These are phyloP conservation scores for Acanthopagrus latus DNA, from an alignment of 2,797 vertebrate species.

Conservation along the genomic window DNA sequence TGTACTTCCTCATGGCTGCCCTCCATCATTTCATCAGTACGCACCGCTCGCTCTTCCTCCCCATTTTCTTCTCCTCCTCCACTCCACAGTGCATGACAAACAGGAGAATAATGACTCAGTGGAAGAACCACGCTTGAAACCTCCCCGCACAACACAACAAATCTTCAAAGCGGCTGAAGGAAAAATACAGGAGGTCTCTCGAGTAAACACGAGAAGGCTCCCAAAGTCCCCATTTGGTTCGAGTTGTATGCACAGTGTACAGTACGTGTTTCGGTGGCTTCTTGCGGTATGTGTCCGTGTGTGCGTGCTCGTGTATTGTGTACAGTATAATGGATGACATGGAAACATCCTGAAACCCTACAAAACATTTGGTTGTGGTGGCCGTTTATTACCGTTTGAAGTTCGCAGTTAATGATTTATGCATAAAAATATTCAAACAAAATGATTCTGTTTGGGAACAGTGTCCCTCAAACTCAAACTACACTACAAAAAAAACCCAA, in stretches of 20 bases:
- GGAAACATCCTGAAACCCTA: constrained; percentile 75
- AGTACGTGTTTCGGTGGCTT: constrained; percentile 52
- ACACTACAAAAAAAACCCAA: constrained; percentile 11
- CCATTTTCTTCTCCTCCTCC: constrained; percentile 20
- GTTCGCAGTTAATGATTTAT: constrained; percentile 78
- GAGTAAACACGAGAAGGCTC: constrained; percentile 72
- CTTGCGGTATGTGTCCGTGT: constrained; percentile 40
- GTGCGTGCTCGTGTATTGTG: constrained; percentile 49
- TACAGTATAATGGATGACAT: constrained; percentile 67
- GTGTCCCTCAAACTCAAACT: constrained; percentile 65
- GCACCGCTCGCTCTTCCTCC: constrained; percentile 2
- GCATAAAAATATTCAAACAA: constrained; percentile 76
- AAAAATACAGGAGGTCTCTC: constrained; percentile 71
- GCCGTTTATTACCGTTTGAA: constrained; percentile 75
- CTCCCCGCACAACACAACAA: constrained; percentile 63
- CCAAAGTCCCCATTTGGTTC: constrained; percentile 74
- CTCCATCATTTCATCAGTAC: constrained; percentile 6
- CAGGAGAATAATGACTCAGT: constrained; percentile 67
- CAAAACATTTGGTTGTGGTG: constrained; percentile 76
- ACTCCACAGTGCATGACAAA: constrained; percentile 61
- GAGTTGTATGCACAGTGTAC: constrained; percentile 62
- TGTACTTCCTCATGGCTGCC: background rate
- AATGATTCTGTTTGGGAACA: constrained; percentile 76
- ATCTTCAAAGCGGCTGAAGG: constrained; percentile 67
- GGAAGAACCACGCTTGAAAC: constrained; percentile 63